phyloP scores from a whole-genome alignment of 2,113 vertebrate genomes.

The Neodon shergylaensis region DNA sequence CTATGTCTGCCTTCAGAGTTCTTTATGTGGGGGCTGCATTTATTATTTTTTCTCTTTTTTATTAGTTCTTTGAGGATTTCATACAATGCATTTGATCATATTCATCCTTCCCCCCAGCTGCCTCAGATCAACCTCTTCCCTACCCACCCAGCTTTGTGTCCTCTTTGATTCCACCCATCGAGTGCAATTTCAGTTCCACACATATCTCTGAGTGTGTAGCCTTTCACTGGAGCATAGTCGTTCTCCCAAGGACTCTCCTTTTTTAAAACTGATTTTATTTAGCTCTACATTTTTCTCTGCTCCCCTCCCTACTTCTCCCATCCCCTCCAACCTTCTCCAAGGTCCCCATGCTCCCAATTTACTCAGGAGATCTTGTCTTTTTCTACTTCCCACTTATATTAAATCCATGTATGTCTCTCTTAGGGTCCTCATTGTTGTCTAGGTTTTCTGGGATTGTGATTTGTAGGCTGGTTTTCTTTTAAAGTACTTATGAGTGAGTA shows the following conservation, averaged over 20 bases:
- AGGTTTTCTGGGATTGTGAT: no score
- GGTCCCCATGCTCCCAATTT: no score
- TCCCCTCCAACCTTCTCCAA: no score
- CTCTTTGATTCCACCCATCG: not conserved
- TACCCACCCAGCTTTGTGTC: not conserved
- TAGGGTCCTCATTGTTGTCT: no score
- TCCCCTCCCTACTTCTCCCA: no score
- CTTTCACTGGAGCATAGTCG: not conserved
- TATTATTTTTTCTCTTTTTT: not conserved
- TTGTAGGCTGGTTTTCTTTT: no score
- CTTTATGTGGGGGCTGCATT: not conserved
- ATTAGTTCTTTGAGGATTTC: not conserved
- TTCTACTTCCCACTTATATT: no score
- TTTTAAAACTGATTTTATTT: no score
- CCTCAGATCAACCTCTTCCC: not conserved
- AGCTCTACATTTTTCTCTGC: no score
- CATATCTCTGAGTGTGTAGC: not conserved
- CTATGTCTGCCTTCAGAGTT: not conserved
- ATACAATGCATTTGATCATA: not conserved
- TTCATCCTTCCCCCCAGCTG: not conserved
- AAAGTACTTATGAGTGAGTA: no score
- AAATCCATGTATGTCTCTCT: no score
- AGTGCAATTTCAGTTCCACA: not conserved
- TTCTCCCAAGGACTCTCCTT: not conserved
- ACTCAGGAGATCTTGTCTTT: no score